Evolutionary conservation across 2,888 invertebrate genomes (phyloP).

Genomic region (Brachypalpus laphriformis): DNA sequence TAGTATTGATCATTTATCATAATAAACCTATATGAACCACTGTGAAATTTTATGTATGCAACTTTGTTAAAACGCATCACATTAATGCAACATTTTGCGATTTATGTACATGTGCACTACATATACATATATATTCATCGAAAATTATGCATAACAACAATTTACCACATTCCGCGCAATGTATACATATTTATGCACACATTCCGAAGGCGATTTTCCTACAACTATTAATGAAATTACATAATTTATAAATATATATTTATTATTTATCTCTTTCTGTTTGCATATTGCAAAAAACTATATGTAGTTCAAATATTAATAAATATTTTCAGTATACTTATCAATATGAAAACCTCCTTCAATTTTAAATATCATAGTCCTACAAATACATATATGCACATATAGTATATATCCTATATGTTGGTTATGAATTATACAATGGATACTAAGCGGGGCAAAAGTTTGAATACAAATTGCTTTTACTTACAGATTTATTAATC

Average conservation of each 20-base stretch:
- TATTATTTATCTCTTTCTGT: not conserved
- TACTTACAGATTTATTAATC: conserved; percentile 53
- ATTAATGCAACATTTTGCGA: too few relatives aligned
- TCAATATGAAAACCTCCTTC: not conserved
- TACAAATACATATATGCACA: not conserved
- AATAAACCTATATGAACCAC: too few relatives aligned
- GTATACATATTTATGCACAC: too few relatives aligned
- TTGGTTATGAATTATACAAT: conserved; percentile 16
- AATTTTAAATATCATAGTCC: not conserved
- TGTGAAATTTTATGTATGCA: too few relatives aligned
- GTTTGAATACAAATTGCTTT: conserved; percentile 8
- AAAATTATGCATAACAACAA: too few relatives aligned
- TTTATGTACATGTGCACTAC: too few relatives aligned
- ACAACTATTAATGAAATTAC: not conserved
- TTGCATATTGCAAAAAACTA: not conserved
- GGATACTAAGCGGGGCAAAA: conserved; percentile 4
- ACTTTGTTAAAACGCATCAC: too few relatives aligned
- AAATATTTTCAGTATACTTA: too few relatives aligned
- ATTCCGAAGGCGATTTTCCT: not conserved
- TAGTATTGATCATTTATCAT: too few relatives aligned
- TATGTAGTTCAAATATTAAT: not conserved
- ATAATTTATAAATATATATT: not conserved
- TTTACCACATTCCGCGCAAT: too few relatives aligned
- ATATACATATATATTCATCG: too few relatives aligned
- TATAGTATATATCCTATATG: not conserved